Evolutionary conservation across 2,113 vertebrate genomes (phyloP).

Genomic region (Pachypanchax playfairii): DNA sequence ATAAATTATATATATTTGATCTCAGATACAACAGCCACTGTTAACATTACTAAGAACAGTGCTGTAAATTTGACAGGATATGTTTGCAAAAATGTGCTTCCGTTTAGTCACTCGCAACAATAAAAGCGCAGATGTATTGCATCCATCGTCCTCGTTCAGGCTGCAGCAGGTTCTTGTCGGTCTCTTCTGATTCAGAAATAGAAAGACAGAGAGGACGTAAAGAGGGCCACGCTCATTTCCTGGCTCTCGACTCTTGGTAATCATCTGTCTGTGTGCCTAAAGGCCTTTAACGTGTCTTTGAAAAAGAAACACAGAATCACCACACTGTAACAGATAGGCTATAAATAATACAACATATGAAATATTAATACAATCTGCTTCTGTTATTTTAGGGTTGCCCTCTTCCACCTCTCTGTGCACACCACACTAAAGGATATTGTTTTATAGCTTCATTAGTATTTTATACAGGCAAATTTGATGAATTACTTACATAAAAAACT

Average conservation of each 20-base stretch:
- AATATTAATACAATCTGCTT: constrained; percentile 24
- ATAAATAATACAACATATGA: constrained; percentile 18
- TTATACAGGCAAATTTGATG: constrained; percentile 8
- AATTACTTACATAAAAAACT: constrained; percentile 11
- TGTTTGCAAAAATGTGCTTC: too few species aligned
- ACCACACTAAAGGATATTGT: not conserved
- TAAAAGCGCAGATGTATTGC: constrained; percentile 9
- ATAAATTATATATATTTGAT: not conserved
- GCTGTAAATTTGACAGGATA: not conserved
- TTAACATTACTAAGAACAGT: not conserved
- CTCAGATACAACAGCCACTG: not conserved
- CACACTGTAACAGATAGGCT: constrained; percentile 6
- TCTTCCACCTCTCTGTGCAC: constrained; percentile 1
- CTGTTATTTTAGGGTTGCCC: constrained; percentile 6
- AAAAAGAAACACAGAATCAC: constrained; percentile 12
- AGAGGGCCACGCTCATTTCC: constrained; percentile 62
- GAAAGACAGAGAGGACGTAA: constrained; percentile 55
- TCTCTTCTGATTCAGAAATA: constrained; percentile 58
- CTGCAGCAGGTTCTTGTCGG: constrained; percentile 30
- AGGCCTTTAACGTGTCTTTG: constrained; percentile 30
- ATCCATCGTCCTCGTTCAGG: constrained; percentile 20
- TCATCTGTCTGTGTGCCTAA: constrained; percentile 53
- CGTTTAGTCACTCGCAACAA: not conserved
- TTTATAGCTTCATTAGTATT: not conserved
- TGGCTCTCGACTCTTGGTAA: constrained; percentile 55